Conservation (phyloP, 2,797 vertebrate species). For the Pantherophis vulpinus region DNA sequence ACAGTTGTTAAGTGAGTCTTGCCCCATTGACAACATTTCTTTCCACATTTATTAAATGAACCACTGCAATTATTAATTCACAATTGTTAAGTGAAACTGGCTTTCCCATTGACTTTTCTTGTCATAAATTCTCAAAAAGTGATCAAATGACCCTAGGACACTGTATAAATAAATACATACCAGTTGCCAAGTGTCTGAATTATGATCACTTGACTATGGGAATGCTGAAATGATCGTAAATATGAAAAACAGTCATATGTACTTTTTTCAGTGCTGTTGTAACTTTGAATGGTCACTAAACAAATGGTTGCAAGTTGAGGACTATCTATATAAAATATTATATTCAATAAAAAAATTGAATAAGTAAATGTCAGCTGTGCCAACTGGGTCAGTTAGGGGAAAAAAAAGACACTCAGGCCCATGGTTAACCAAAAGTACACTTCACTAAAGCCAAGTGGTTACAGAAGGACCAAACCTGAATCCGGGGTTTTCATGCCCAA, state of each 20-base stretch:
- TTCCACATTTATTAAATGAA: neutral
- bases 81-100: neutral
- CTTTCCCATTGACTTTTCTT: neutral
- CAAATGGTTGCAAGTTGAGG: neutral
- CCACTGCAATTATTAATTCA: neutral
- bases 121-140: neutral
- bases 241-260: neutral
- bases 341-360: neutral
- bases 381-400: neutral
- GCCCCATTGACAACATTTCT: neutral
- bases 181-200: neutral
- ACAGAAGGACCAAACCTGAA: neutral
- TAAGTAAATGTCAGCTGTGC: neutral
- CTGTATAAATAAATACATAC: neutral
- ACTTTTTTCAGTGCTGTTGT: neutral
- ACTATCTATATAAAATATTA: neutral
- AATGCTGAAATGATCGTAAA: neutral
- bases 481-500: neutral
- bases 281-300: neutral
- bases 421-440: neutral
- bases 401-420: neutral
- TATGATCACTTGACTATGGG: neutral
- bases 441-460: neutral
- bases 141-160: neutral
- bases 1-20: too few relatives aligned